Conservation (phyloP, 2,113 vertebrate species). For the Sarotherodon lohbergeri region DNA sequence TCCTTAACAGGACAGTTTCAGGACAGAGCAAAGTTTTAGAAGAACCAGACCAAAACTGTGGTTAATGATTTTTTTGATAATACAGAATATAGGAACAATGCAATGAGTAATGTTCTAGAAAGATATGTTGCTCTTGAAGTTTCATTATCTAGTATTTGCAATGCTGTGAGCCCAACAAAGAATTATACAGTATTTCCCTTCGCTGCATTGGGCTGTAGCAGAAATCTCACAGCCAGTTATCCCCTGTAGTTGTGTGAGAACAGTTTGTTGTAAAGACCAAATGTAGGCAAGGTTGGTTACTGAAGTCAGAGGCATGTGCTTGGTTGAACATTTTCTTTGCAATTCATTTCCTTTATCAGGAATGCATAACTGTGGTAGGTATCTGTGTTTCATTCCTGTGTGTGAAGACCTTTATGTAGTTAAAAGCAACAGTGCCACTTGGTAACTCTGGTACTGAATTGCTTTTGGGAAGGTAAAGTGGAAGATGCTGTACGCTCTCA, state of each 20-base stretch:
- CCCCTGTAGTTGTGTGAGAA: background rate
- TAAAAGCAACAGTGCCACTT: conserved; percentile 26
- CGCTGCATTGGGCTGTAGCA: background rate
- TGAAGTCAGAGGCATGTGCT: background rate
- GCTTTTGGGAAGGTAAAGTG: conserved; percentile 34
- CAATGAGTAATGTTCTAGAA: background rate
- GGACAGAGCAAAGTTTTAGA: background rate
- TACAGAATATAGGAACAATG: background rate
- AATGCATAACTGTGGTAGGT: background rate
- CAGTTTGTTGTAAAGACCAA: background rate
- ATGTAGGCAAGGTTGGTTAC: background rate
- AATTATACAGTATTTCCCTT: background rate
- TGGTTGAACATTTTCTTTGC: background rate
- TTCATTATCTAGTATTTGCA: background rate
- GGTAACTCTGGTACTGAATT: conserved; percentile 36
- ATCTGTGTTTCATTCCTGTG: conserved; percentile 3
- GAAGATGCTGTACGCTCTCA: conserved; percentile 42
- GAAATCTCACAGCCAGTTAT: background rate
- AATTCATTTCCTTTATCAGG: background rate
- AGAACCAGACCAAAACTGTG: background rate
- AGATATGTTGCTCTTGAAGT: background rate
- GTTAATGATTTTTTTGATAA: background rate
- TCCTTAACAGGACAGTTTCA: background rate
- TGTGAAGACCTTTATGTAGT: background rate
- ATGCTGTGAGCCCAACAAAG: background rate